A percentile compares a stretch with the other conserved stretches of the same genome.
Conservation (phyloP, 2,797 vertebrate species). For the Coregonus sp. region DNA sequence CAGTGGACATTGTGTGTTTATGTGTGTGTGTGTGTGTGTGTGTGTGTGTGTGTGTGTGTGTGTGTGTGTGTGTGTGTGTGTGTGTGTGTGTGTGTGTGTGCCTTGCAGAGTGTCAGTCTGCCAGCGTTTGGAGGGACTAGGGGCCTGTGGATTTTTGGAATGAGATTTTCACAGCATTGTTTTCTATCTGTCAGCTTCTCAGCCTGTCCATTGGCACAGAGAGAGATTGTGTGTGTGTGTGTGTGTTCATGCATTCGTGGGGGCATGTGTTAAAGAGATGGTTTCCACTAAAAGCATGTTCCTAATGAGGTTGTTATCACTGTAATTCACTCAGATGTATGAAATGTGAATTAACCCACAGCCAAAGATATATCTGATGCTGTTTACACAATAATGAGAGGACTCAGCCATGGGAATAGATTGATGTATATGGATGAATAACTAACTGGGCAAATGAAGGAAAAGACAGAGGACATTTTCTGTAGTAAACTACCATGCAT, state of each 20-base stretch:
- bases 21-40: background rate
- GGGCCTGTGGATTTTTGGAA: conserved; percentile 26
- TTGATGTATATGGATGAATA: conserved; percentile 51
- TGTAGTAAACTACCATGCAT: background rate
- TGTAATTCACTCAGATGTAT: conserved; percentile 48
- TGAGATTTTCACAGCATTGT: conserved; percentile 34
- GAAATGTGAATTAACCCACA: background rate
- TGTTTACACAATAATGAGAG: conserved; percentile 50
- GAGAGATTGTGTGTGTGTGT: background rate
- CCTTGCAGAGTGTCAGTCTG: background rate
- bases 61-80: too few species aligned
- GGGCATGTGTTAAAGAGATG: background rate
- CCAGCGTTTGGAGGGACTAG: background rate
- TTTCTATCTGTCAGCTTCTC: conserved; percentile 27
- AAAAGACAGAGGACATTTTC: background rate
- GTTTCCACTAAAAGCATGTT: background rate
- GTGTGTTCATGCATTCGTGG: background rate
- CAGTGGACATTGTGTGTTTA: background rate
- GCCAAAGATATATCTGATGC: background rate
- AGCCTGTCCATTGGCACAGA: background rate
- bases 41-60: background rate
- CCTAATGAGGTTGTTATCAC: conserved; percentile 41
- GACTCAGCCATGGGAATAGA: conserved; percentile 52
- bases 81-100: background rate
- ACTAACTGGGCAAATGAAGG: conserved; percentile 4